Evolutionary conservation across 2,797 vertebrate species (phyloP).

Genomic region (Benthosema pterotum): DNA sequence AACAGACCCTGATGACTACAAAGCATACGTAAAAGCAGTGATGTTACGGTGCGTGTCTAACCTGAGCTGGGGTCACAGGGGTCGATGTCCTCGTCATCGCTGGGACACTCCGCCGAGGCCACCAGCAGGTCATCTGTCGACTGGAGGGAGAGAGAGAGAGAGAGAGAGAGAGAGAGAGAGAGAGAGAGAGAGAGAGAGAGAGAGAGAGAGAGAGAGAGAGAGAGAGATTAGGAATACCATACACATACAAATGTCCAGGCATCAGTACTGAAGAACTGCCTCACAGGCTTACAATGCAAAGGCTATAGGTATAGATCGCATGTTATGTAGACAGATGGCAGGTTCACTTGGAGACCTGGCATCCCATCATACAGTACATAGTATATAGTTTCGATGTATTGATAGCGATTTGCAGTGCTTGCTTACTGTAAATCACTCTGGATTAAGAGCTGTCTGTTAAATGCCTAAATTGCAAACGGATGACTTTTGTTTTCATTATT

Average conservation of each 20-base stretch:
- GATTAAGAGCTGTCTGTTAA: too few relatives aligned
- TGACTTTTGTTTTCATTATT: slow-evolving; percentile 40
- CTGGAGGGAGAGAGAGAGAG: slow-evolving; percentile 63
- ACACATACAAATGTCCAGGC: slow-evolving; percentile 1
- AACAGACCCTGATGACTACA: too few relatives aligned
- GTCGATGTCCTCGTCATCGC: slow-evolving; percentile 98
- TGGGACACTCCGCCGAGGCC: slow-evolving; percentile 97
- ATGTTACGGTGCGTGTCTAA: slow-evolving; percentile 68
- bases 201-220: slow-evolving; percentile 10
- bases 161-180: neutral
- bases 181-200: slow-evolving; percentile 25
- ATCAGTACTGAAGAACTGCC: neutral
- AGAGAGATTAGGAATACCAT: slow-evolving; percentile 2
- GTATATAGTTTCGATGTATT: too few relatives aligned
- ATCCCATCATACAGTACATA: too few relatives aligned
- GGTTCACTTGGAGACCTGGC: too few relatives aligned
- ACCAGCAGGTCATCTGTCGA: slow-evolving; percentile 94
- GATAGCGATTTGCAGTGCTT: too few relatives aligned
- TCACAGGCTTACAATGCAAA: too few relatives aligned
- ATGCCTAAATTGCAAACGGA: too few relatives aligned
- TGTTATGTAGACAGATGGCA: too few relatives aligned
- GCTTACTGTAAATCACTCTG: too few relatives aligned
- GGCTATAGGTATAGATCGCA: too few relatives aligned
- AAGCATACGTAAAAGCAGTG: too few relatives aligned
- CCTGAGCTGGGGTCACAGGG: slow-evolving; percentile 99